Conservation (phyloP, 2,888 invertebrate species). For the Apantesis nais region DNA sequence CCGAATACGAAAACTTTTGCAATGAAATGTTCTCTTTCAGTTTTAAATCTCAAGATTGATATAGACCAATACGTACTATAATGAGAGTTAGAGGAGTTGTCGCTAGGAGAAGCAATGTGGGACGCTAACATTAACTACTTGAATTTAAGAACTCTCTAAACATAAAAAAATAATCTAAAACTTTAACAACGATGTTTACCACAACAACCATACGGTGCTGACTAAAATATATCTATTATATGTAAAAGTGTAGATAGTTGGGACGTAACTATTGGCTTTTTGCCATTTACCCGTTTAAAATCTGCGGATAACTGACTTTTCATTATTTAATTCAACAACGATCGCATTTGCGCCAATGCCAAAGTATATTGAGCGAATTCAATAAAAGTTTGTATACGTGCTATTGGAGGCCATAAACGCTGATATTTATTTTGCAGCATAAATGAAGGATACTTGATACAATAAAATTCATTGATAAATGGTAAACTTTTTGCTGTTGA, state of each 20-base stretch:
- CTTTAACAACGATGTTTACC: slow-evolving; percentile 26
- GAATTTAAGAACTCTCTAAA: background rate
- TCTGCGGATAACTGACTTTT: slow-evolving; percentile 75
- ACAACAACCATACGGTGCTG: slow-evolving; percentile 42
- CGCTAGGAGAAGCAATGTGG: fast-evolving
- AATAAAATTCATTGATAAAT: slow-evolving; percentile 32
- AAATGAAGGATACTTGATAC: slow-evolving; percentile 30
- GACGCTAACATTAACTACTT: background rate
- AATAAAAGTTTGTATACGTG: slow-evolving; percentile 54
- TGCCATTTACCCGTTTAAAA: slow-evolving; percentile 76
- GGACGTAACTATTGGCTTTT: slow-evolving; percentile 66
- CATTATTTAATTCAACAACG: slow-evolving; percentile 82
- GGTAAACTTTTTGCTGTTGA: slow-evolving; percentile 23
- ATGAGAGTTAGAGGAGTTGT: background rate
- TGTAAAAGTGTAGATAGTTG: slow-evolving; percentile 44
- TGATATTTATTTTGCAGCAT: slow-evolving; percentile 49
- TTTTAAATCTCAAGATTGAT: background rate
- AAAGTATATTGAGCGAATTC: slow-evolving; percentile 68
- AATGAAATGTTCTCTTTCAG: background rate
- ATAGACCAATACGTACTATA: background rate
- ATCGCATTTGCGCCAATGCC: slow-evolving; percentile 74
- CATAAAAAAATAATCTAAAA: background rate
- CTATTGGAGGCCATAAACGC: slow-evolving; percentile 48
- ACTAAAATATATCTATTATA: slow-evolving; percentile 49
- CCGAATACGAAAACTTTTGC: no score